Evolutionary conservation across 2,888 invertebrate genomes (phyloP).

Genomic region (Cataglyphis cursor): DNA sequence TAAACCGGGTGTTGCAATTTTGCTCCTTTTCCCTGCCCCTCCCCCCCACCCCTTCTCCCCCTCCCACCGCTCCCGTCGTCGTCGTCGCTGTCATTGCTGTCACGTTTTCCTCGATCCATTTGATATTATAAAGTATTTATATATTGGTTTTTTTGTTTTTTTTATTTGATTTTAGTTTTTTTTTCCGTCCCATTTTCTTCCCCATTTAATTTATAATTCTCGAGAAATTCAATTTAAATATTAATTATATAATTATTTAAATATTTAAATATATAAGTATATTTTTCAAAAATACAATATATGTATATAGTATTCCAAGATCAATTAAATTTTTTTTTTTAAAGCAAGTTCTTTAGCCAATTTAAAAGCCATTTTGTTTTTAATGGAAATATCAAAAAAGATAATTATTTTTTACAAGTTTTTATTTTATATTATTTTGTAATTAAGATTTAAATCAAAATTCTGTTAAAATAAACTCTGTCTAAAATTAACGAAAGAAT

Average conservation of each 20-base stretch:
- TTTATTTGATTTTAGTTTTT: neutral
- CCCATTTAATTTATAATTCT: neutral
- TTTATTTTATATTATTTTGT: neutral
- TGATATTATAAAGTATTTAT: neutral
- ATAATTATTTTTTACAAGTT: neutral
- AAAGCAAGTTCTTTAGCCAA: neutral
- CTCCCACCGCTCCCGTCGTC: too few relatives aligned
- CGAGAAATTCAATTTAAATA: neutral
- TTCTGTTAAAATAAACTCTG: neutral
- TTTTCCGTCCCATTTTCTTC: neutral
- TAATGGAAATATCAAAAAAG: neutral
- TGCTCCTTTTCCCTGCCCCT: neutral
- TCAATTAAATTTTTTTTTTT: neutral
- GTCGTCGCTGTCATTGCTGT: neutral
- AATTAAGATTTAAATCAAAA: neutral
- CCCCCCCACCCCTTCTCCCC: too few relatives aligned
- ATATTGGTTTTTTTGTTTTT: too few relatives aligned
- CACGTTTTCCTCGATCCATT: constrained; percentile 8
- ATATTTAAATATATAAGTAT: neutral
- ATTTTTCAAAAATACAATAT: neutral
- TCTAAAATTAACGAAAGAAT: neutral
- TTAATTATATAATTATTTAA: too few relatives aligned
- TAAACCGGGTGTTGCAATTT: constrained; percentile 37
- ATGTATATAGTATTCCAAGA: neutral
- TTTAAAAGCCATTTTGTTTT: neutral